phyloP scores from a whole-genome alignment of 2,113 vertebrate species.

The Chroicocephalus ridibundus region DNA sequence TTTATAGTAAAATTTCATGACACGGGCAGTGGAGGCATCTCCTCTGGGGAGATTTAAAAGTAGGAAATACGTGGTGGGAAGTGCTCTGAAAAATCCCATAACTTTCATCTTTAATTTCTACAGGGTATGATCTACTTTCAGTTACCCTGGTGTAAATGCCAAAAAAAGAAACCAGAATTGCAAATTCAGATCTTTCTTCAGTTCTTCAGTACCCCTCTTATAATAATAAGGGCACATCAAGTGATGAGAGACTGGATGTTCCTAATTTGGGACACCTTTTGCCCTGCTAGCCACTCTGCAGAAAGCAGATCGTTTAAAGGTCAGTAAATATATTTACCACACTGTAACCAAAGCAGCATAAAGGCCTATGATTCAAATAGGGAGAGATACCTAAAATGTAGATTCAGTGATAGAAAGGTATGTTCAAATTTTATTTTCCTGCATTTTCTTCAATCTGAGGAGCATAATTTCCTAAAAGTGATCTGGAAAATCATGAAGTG shows the following conservation, averaged over 20 bases:
- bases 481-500: background rate
- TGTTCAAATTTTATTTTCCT: background rate
- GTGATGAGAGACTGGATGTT: background rate
- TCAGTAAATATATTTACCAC: background rate
- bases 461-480: background rate
- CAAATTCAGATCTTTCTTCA: slow-evolving; percentile 16
- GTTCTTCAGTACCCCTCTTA: background rate
- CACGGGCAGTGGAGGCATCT: background rate
- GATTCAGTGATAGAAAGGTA: background rate
- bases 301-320: background rate
- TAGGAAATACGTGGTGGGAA: background rate
- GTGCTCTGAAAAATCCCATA: background rate
- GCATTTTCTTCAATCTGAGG: background rate
- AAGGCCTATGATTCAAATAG: background rate
- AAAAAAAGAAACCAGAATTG: slow-evolving; percentile 3
- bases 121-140: background rate
- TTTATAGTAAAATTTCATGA: background rate
- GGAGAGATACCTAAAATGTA: background rate
- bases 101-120: slow-evolving; percentile 37
- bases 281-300: background rate
- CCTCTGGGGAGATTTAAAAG: background rate
- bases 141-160: background rate
- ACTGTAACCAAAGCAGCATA: background rate
- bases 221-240: background rate
- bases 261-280: background rate